Evolutionary conservation across 2,113 vertebrate genomes (phyloP), one percentile per base, ranked within the genome.

Genomic region (Scalopus aquaticus): DNA sequence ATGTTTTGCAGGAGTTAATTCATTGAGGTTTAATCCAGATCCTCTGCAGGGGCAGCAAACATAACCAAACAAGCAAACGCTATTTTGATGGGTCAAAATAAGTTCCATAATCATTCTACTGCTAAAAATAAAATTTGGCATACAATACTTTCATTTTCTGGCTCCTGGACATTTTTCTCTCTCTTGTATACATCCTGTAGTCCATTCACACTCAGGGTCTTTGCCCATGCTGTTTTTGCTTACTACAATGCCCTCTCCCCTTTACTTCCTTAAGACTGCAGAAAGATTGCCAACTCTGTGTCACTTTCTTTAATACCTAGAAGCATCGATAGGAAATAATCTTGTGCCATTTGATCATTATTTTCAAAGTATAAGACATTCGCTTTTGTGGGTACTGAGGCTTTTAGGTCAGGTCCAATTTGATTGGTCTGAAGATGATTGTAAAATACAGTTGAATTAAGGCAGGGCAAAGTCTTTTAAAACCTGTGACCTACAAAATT

Each of bases 381-480:
- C 49, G 82, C 70, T 92, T 87, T 11, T 17, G 0, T 84, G 35
- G 56, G 32, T 80, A 39, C 20, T 44, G 35, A 58, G 13, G 32
- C 32, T 95, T 88, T 95, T 88, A 93, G 37, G 28, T 56, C 42
- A 94, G 39, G 46, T 73, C 62, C n/a, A 60, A 65, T 37, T 67
- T 97, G 77, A 96, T 70, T 90, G 70, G 54, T 70, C n/a, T 84
- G 26, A 91, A 95, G 49, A 84, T 77, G 44, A 95, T 35, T 93
- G 35, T 91, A 94, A 97, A 96, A 96, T 80, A 70, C 51, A 97
- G 46, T 46, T 95, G 65, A 95, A 91, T 91, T 87, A 94, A 95
- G 15, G 32, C 64, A 94, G 3, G 16, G 13, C 1, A 94, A 30
- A 86, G 64, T 70, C 35, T 13, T 87, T 91, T 93, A 87, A 96